Evolutionary conservation across 2,113 vertebrate genomes (phyloP).

Genomic region (Verasper variegatus): DNA sequence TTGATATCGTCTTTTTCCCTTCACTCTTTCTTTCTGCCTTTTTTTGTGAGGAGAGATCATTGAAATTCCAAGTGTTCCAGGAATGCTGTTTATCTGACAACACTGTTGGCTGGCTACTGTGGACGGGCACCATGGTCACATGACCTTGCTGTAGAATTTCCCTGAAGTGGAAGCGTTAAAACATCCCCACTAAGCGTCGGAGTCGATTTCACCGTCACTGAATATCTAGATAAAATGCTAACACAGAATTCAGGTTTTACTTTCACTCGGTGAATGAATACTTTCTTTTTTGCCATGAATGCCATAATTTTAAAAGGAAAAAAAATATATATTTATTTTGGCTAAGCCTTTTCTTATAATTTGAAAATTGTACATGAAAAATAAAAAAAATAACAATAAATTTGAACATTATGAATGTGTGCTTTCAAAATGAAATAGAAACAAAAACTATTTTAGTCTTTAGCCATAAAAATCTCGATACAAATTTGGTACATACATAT

Average conservation of each 20-base stretch:
- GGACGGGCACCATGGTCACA: conserved; percentile 73
- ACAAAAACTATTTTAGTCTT: background rate
- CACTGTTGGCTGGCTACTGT: conserved; percentile 77
- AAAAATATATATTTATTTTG: background rate
- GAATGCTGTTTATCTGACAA: conserved; percentile 73
- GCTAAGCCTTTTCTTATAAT: background rate
- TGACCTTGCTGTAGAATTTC: conserved; percentile 75
- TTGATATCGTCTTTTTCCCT: conserved; percentile 54
- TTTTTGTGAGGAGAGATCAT: conserved; percentile 72
- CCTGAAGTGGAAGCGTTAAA: conserved; percentile 58
- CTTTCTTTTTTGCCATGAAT: background rate
- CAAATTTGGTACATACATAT: background rate
- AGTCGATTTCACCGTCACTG: conserved; percentile 50
- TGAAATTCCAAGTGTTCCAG: conserved; percentile 79
- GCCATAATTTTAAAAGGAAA: background rate
- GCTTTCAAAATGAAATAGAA: background rate
- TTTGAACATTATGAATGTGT: background rate
- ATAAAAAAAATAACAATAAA: background rate
- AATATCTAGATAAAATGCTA: conserved; percentile 23
- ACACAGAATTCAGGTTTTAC: conserved; percentile 11
- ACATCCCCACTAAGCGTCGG: conserved; percentile 52
- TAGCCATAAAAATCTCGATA: background rate
- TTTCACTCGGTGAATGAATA: background rate
- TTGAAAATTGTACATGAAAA: background rate
- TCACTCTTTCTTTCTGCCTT: conserved; percentile 48